Percentiles rank a stretch among this genome's conserved stretches.
phyloP scores from a whole-genome alignment of 2,888 invertebrate genomes.

The Thumatha senex region DNA sequence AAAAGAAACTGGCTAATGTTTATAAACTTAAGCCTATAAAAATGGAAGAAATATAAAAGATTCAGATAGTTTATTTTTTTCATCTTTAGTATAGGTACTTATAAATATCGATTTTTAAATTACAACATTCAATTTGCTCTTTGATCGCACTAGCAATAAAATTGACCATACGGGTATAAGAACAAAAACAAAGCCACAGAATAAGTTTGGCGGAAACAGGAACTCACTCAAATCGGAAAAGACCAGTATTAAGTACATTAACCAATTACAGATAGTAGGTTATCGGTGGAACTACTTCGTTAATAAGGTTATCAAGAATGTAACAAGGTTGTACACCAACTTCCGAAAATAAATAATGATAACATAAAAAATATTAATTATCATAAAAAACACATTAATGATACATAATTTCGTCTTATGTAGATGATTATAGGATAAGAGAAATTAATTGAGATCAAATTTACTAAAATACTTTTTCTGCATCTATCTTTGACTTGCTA shows the following conservation, averaged over 20 bases:
- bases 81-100: background rate
- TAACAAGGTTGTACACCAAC: constrained; percentile 10
- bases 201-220: constrained; percentile 7
- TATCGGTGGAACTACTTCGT: background rate
- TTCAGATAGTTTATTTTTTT: no score
- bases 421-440: no score
- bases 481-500: no score
- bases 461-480: no score
- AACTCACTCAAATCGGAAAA: constrained; percentile 4
- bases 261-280: background rate
- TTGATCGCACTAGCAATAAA: background rate
- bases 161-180: no score
- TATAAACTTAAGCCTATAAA: no score
- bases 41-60: no score
- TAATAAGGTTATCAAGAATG: constrained; percentile 5
- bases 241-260: constrained; percentile 2
- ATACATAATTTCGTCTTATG: background rate
- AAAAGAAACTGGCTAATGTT: no score
- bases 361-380: background rate
- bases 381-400: background rate
- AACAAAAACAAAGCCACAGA: background rate
- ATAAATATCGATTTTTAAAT: background rate
- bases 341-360: constrained; percentile 2
- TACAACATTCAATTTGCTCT: background rate
- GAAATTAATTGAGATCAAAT: no score